phyloP scores from a whole-genome alignment of 2,797 vertebrate genomes.

The Sebastolobus altivelis region DNA sequence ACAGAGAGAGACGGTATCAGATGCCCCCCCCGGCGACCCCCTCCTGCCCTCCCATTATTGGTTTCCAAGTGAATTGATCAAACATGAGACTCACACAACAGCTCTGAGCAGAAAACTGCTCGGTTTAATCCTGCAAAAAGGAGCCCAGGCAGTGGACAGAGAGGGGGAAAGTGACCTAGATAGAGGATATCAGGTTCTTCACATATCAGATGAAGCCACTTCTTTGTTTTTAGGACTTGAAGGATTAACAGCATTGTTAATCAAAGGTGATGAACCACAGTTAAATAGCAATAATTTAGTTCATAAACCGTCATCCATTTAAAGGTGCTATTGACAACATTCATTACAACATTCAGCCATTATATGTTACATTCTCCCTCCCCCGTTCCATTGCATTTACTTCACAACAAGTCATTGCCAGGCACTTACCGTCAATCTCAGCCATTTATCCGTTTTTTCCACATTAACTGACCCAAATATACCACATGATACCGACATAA shows the following conservation, averaged over 20 bases:
- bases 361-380: too few species aligned
- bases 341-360: too few species aligned
- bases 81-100: slow-evolving; percentile 35
- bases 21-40: not conserved
- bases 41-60: slow-evolving; percentile 28
- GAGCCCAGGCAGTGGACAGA: slow-evolving; percentile 14
- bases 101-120: slow-evolving; percentile 33
- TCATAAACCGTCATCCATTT: not conserved
- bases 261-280: not conserved
- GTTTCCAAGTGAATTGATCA: slow-evolving; percentile 36
- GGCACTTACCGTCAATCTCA: too few species aligned
- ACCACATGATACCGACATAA: accelerated
- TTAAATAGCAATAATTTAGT: not conserved
- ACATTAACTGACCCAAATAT: too few species aligned
- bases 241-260: not conserved
- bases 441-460: too few species aligned
- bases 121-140: slow-evolving; percentile 16
- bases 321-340: too few species aligned
- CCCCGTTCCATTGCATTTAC: too few species aligned
- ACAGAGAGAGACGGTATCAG: slow-evolving; percentile 16
- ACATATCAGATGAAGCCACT: not conserved
- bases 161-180: slow-evolving; percentile 38
- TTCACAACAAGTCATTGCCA: too few species aligned
- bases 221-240: slow-evolving; percentile 10
- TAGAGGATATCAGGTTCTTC: slow-evolving; percentile 4